Evolutionary conservation across 30 jellyfish, hydroid and myxozoan species (phyloP).

Genomic region (Mastigias papua): DNA sequence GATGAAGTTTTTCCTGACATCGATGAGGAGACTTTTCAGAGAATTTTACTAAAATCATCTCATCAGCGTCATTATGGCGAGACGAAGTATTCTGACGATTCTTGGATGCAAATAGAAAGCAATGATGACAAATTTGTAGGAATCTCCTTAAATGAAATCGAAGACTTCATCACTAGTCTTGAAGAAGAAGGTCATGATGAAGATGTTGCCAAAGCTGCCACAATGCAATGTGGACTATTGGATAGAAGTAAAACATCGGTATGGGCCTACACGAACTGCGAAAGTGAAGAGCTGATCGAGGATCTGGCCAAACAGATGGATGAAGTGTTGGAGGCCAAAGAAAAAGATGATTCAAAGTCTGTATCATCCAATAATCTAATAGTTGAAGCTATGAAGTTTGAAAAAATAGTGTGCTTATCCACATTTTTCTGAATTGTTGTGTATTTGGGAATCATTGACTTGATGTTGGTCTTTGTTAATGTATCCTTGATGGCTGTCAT

Average conservation of each 20-base stretch:
- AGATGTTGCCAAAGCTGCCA: slow-evolving; percentile 79
- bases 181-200: slow-evolving; percentile 57
- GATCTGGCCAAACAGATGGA: slow-evolving; percentile 49
- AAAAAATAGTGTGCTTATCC: no score
- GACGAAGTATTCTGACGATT: neutral
- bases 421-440: no score
- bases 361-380: neutral
- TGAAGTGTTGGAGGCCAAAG: slow-evolving; percentile 34
- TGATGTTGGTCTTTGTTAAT: no score
- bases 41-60: slow-evolving; percentile 17
- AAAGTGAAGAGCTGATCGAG: slow-evolving; percentile 16
- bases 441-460: no score
- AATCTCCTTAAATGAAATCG: slow-evolving; percentile 3
- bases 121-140: slow-evolving; percentile 53
- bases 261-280: slow-evolving; percentile 54
- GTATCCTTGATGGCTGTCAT: no score
- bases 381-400: neutral
- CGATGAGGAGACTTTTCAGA: slow-evolving; percentile 11
- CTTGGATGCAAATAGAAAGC: neutral
- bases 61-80: slow-evolving; percentile 42
- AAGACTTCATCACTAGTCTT: slow-evolving; percentile 14
- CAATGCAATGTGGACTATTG: slow-evolving; percentile 36
- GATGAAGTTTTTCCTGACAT: slow-evolving; percentile 53
- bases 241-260: slow-evolving; percentile 27
- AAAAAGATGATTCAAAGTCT: neutral